These are phyloP conservation scores for Paralvinella palmiformis DNA, from an alignment of 1,140 invertebrate species.

Conservation along the genomic window DNA sequence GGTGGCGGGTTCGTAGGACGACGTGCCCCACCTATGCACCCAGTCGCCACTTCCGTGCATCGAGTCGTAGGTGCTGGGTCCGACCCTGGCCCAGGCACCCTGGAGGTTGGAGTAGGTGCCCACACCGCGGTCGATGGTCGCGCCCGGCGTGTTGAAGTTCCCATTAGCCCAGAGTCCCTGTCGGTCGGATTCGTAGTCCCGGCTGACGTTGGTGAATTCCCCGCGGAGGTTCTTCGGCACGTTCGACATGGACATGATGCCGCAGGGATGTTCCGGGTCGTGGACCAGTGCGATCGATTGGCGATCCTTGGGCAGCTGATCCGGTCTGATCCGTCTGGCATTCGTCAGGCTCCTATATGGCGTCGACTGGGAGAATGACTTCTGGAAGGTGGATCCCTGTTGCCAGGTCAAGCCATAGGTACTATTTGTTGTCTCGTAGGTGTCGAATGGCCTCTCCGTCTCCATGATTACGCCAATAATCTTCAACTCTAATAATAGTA, in stretches of 20 bases:
- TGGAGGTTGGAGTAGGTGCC: constrained; percentile 22
- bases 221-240: constrained; percentile 7
- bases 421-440: not conserved
- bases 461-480: no score
- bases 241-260: constrained; percentile 17
- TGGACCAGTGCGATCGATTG: not conserved
- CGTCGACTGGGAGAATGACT: constrained; percentile 4
- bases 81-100: constrained; percentile 16
- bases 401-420: not conserved
- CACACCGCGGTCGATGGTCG: constrained; percentile 1
- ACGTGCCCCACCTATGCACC: constrained; percentile 11
- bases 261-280: constrained; percentile 9
- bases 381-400: not conserved
- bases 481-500: no score
- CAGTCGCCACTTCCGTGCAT: constrained; percentile 13
- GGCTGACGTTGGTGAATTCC: constrained; percentile 12
- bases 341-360: not conserved
- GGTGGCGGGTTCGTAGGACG: constrained; percentile 8
- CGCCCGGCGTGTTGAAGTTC: constrained; percentile 8
- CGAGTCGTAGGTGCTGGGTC: constrained; percentile 20
- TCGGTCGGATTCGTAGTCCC: constrained; percentile 11
- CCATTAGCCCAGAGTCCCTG: constrained; percentile 17
- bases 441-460: no score
- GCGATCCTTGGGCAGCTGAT: not conserved
- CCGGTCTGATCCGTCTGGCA: not conserved